Base-by-base conservation (phyloP, 2,797 vertebrate species). In the Scarus forsteni region DNA sequence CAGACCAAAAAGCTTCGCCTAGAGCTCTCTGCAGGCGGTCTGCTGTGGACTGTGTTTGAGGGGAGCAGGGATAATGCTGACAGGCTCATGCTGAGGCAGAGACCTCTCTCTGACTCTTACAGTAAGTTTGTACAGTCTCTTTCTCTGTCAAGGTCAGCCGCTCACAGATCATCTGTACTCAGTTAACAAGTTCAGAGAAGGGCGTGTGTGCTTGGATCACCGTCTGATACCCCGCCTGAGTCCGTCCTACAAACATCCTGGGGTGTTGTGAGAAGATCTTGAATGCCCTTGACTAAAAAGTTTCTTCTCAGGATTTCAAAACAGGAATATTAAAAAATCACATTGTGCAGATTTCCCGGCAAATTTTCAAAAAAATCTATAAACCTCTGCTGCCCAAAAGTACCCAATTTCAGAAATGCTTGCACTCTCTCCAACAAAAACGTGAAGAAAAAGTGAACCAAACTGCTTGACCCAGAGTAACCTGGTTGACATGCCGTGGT, bases 11-110 rank as follows among this genome's bases (percentile, higher is more conserved):
- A 50, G 57, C 50, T 39, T 67, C 0, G 73, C 75, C 82, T 62
- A 15, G 42, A 86, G 84, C 79, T 59, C 71, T 72, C 78, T 35
- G 10, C 53, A 39, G 83, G 80, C 66, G 54, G 64, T 68, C 61
- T 63, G 69, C 52, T 0, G 39, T 2, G 54, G 65, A n/a, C 27
- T 14, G 34, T 6, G 15, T 79, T 60, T 58, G 75, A 74, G 19
- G 39, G 46, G 50, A 18, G 6, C 11, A 60, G 8, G 42, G 57
- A 53, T 11, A 43, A 56, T 0, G 16, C 38, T 12, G 66, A 59
- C 12, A 11, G 66, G 60, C 9, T 50, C 38, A 75, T 35, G 62
- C 39, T n/a, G 60, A 62, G 51, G 68, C 52, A 10, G 61, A 35
- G 57, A 75, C 73, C 68, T 80, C 61, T 44, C 16, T 70, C 43